Percentiles rank a stretch among this genome's conserved stretches.
Evolutionary conservation across 2,888 invertebrate species (phyloP).

Genomic region (Pollenia griseotomentosa): DNA sequence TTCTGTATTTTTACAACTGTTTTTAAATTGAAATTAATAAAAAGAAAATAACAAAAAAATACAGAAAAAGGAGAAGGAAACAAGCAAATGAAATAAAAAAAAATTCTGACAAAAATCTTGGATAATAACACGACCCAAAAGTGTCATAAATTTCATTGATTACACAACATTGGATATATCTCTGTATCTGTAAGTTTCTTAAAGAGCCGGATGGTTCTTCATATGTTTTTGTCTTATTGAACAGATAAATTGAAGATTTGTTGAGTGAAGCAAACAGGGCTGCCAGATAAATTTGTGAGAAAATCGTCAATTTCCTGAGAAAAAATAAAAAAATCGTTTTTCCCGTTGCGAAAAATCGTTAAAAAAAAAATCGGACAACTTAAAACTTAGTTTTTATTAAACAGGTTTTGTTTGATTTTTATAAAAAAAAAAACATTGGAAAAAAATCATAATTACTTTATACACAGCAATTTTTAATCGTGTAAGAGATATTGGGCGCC

Average conservation of each 20-base stretch:
- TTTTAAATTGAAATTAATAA: conserved; percentile 10
- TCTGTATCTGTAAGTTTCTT: neutral
- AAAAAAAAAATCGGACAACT: too few species aligned
- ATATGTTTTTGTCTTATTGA: neutral
- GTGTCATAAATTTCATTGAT: conserved; percentile 43
- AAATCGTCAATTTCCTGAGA: too few species aligned
- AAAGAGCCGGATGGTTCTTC: neutral
- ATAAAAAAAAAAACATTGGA: too few species aligned
- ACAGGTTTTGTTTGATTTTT: too few species aligned
- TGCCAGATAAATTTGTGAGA: too few species aligned
- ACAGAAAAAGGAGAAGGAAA: neutral
- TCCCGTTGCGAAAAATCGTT: too few species aligned
- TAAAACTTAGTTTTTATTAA: too few species aligned
- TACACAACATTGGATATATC: neutral
- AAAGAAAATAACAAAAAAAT: neutral
- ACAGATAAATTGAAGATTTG: conserved; percentile 7
- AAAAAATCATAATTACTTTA: too few species aligned
- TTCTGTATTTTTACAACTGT: neutral
- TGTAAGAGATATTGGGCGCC: too few species aligned
- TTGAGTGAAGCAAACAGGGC: too few species aligned
- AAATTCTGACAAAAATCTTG: conserved; percentile 30
- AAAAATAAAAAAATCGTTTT: too few species aligned
- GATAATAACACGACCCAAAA: conserved; percentile 34
- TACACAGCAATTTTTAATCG: too few species aligned
- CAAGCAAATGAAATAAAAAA: neutral